A percentile compares a stretch with the other conserved stretches of the same genome.
phyloP scores from a whole-genome alignment of 2,797 vertebrate genomes.

The Crenichthys baileyi region DNA sequence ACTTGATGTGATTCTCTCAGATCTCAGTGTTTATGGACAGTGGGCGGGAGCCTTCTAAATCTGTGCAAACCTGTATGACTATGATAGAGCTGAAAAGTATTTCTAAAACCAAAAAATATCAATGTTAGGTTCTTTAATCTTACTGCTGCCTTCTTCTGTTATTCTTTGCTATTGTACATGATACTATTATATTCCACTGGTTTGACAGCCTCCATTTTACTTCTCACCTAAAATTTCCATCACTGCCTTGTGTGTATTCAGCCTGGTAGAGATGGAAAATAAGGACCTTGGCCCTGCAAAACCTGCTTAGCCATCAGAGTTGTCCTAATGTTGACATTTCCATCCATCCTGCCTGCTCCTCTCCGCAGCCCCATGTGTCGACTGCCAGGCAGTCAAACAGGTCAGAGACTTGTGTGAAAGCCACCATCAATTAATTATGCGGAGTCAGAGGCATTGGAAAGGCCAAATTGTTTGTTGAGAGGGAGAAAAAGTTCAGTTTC shows the following conservation, averaged over 20 bases:
- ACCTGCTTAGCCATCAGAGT: slow-evolving; percentile 53
- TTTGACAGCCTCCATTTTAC: not conserved
- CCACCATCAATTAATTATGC: slow-evolving; percentile 62
- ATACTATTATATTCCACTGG: slow-evolving; percentile 3
- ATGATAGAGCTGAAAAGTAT: not conserved
- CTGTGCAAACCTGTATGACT: not conserved
- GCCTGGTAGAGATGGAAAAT: slow-evolving; percentile 55
- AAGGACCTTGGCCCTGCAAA: not conserved
- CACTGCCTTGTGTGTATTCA: slow-evolving; percentile 26
- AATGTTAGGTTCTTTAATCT: not conserved
- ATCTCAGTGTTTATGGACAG: too few relatives aligned
- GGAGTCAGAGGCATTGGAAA: slow-evolving; percentile 64
- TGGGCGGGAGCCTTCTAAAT: not conserved
- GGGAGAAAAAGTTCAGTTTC: slow-evolving; percentile 62
- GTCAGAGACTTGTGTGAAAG: slow-evolving; percentile 57
- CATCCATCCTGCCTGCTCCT: slow-evolving; percentile 25
- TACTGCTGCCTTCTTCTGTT: not conserved
- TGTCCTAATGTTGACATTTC: slow-evolving; percentile 60
- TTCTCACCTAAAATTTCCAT: slow-evolving; percentile 26
- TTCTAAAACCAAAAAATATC: not conserved
- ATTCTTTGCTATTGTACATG: slow-evolving; percentile 10
- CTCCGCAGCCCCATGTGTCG: slow-evolving; percentile 1
- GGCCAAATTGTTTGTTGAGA: slow-evolving; percentile 62
- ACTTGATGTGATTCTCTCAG: too few relatives aligned
- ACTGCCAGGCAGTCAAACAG: slow-evolving; percentile 37